These are phyloP conservation scores for Danionella cerebrum DNA, from an alignment of 2,113 vertebrate species.

Conservation along the genomic window DNA sequence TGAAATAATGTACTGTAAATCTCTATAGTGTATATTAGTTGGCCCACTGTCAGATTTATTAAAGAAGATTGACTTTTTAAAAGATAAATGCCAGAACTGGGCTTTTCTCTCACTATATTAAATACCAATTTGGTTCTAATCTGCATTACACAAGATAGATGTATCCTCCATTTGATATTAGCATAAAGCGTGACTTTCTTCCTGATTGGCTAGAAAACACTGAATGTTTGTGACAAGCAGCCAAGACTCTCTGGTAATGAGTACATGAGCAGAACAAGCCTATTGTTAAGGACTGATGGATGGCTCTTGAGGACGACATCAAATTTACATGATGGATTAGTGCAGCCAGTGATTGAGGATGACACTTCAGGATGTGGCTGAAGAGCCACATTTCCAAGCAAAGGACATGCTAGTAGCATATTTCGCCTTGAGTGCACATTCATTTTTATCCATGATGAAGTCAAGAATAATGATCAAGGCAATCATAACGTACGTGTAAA, in stretches of 20 bases:
- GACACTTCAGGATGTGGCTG: conserved; percentile 47
- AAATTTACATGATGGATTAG: conserved; percentile 58
- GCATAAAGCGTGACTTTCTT: conserved; percentile 15
- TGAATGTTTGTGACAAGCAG: conserved; percentile 26
- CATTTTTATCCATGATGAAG: neutral
- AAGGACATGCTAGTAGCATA: conserved; percentile 40
- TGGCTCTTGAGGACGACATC: conserved; percentile 55
- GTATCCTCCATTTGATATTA: conserved; percentile 1
- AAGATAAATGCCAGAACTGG: neutral
- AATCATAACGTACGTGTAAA: neutral
- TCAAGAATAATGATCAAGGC: neutral
- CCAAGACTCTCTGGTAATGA: conserved; percentile 26
- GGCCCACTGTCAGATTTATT: neutral
- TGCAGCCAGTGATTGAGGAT: conserved; percentile 51
- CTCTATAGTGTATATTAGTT: neutral
- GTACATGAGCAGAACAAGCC: conserved; percentile 39
- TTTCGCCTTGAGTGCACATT: conserved; percentile 32
- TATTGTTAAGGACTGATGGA: conserved; percentile 59
- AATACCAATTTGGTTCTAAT: conserved; percentile 1
- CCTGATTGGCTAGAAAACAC: conserved; percentile 15
- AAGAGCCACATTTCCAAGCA: conserved; percentile 51
- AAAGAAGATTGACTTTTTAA: neutral
- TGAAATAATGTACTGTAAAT: too few relatives aligned
- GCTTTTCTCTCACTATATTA: neutral
- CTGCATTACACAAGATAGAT: neutral